phyloP scores from a whole-genome alignment of 2,888 invertebrate species.

The Hydraecia micacea region DNA sequence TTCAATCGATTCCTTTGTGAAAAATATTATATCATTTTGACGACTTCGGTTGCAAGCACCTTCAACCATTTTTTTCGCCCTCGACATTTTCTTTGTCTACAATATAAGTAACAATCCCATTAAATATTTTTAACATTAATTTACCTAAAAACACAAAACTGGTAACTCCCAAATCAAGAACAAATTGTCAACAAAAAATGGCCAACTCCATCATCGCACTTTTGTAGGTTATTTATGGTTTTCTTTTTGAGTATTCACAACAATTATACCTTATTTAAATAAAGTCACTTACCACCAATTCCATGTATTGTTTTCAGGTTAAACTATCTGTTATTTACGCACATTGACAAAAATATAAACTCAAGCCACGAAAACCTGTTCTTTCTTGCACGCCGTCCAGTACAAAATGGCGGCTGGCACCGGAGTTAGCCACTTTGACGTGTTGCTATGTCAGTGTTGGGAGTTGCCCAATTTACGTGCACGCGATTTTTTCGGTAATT shows the following conservation, averaged over 20 bases:
- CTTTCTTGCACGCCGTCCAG: conserved; percentile 39
- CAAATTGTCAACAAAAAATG: conserved; percentile 35
- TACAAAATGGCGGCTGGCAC: conserved; percentile 39
- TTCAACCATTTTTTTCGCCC: conserved; percentile 35
- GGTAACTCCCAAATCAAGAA: conserved; percentile 38
- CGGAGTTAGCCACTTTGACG: conserved; percentile 40
- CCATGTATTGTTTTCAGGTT: conserved; percentile 40
- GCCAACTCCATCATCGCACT: conserved; percentile 23
- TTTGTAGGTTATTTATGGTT: conserved; percentile 17
- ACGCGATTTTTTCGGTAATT: conserved; percentile 30
- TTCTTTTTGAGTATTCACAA: conserved; percentile 27
- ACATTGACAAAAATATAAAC: conserved; percentile 40
- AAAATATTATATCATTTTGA: too few species aligned
- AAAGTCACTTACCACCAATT: conserved; percentile 38
- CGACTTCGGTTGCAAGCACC: conserved; percentile 36
- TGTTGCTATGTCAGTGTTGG: conserved; percentile 41
- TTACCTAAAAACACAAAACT: conserved; percentile 34
- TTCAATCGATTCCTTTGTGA: conserved; percentile 41
- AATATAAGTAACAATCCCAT: conserved; percentile 35
- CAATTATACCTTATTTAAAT: conserved; percentile 34
- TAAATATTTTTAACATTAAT: conserved; percentile 38
- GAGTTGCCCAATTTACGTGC: conserved; percentile 36
- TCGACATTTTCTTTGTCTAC: conserved; percentile 37
- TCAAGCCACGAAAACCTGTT: conserved; percentile 27
- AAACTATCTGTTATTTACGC: conserved; percentile 40